A percentile compares a stretch with the other conserved stretches of the same genome.
These are phyloP conservation scores for Kradibia gibbosae DNA, from an alignment of 1,140 invertebrate genomes.

Conservation along the genomic window DNA sequence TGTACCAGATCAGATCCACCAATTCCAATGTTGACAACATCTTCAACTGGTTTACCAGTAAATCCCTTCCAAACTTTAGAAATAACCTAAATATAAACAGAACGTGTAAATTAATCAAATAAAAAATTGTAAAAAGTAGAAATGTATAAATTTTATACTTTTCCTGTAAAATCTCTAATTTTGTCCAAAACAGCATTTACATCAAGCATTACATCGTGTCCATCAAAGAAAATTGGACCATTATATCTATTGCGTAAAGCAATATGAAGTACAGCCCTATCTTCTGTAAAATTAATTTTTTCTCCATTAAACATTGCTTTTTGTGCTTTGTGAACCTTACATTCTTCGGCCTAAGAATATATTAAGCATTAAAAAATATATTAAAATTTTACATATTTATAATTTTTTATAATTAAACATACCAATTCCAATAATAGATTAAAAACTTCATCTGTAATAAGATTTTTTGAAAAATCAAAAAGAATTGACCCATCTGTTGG, in stretches of 20 bases:
- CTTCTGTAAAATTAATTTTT: constrained; percentile 98
- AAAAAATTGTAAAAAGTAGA: constrained; percentile 6
- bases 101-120: constrained; percentile 47
- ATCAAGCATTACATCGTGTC: constrained; percentile 94
- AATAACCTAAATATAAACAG: constrained; percentile 74
- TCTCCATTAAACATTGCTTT: constrained; percentile 95
- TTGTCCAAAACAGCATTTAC: constrained; percentile 93
- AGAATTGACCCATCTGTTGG: constrained; percentile 91
- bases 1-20: constrained; percentile 96
- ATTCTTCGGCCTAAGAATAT: constrained; percentile 79
- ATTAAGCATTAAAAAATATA: constrained; percentile 46
- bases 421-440: constrained; percentile 85
- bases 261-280: constrained; percentile 94
- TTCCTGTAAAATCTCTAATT: constrained; percentile 93
- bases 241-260: constrained; percentile 92
- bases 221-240: constrained; percentile 86
- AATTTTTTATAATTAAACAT: constrained; percentile 19
- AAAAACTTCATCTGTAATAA: constrained; percentile 86
- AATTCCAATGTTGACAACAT: constrained; percentile 99
- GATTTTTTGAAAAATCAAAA: constrained; percentile 97
- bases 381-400: constrained; percentile 17
- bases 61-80: constrained; percentile 87
- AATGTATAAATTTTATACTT: constrained; percentile 71
- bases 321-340: constrained; percentile 88
- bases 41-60: constrained; percentile 95